phyloP scores from a whole-genome alignment of 2,113 vertebrate genomes.

The Apistogramma diplotaenia region DNA sequence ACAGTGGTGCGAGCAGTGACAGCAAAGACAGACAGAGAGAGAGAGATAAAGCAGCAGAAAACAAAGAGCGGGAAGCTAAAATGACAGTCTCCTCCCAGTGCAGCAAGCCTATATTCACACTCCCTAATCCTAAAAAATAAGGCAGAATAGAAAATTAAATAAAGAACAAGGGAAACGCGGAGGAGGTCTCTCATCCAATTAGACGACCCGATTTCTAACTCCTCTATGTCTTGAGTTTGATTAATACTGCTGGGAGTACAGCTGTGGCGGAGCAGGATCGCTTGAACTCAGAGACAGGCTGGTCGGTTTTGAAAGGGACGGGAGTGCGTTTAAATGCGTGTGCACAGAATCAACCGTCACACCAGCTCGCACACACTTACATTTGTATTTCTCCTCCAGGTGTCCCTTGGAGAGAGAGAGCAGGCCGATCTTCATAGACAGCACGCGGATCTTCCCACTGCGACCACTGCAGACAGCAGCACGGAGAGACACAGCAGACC shows the following conservation, averaged over 20 bases:
- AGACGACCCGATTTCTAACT: conserved; percentile 32
- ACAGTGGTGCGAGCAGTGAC: conserved; percentile 42
- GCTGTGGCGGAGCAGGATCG: neutral
- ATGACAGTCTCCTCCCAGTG: conserved; percentile 48
- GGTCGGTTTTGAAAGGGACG: neutral
- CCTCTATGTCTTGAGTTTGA: conserved; percentile 19
- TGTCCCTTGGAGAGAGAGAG: conserved; percentile 95
- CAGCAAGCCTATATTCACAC: conserved; percentile 41
- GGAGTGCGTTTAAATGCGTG: neutral
- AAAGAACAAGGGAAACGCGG: conserved; percentile 48
- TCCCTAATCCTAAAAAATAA: conserved; percentile 58
- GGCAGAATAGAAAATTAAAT: conserved; percentile 58
- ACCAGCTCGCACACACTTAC: conserved; percentile 77
- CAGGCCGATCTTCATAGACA: conserved; percentile 95
- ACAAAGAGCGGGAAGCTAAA: conserved; percentile 44
- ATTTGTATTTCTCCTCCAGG: conserved; percentile 96
- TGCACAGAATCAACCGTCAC: neutral
- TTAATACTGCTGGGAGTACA: conserved; percentile 48
- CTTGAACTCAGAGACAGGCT: neutral
- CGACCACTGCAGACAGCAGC: conserved; percentile 80
- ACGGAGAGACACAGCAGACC: conserved; percentile 1
- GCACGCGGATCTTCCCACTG: conserved; percentile 92
- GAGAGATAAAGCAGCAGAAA: conserved; percentile 41
- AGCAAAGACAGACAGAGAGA: conserved; percentile 45
- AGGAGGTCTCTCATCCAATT: conserved; percentile 73